Conservation (phyloP, 2,888 invertebrate species). For the Hirtodrosophila histrioides region DNA sequence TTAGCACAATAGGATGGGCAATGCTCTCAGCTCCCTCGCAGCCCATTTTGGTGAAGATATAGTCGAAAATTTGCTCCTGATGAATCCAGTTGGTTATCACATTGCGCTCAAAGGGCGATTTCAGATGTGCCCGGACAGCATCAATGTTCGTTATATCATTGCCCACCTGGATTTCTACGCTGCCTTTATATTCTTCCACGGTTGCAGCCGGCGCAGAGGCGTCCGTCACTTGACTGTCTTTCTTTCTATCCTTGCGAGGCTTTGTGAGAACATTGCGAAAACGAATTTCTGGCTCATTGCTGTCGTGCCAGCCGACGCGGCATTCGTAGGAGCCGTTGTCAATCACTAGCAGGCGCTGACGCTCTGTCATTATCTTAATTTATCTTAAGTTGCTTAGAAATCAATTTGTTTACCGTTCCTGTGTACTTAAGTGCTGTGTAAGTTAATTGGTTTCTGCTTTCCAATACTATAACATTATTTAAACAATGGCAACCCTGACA, state of each 20-base stretch:
- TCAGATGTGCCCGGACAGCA: conserved; percentile 86
- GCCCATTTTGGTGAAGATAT: conserved; percentile 94
- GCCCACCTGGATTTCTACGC: conserved; percentile 91
- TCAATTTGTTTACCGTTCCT: conserved; percentile 2
- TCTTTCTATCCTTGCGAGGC: conserved; percentile 93
- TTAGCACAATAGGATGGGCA: conserved; percentile 93
- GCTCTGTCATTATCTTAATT: conserved; percentile 30
- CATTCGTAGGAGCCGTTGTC: conserved; percentile 90
- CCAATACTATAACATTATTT: neutral
- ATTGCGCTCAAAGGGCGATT: conserved; percentile 92
- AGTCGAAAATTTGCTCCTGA: conserved; percentile 96
- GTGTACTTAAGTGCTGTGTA: conserved; percentile 3
- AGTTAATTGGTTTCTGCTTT: neutral
- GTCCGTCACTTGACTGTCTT: conserved; percentile 34
- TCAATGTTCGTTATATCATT: conserved; percentile 97
- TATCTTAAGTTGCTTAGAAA: neutral
- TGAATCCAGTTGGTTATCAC: conserved; percentile 97
- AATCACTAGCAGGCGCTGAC: conserved; percentile 86
- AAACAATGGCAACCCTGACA: conserved; percentile 16
- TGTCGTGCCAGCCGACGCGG: conserved; percentile 94
- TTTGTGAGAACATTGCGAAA: conserved; percentile 97
- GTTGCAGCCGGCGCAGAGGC: conserved; percentile 84
- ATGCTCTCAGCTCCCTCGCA: conserved; percentile 91
- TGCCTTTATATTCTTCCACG: conserved; percentile 50
- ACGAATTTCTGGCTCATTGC: conserved; percentile 90